Evolutionary conservation across 2,888 invertebrate species (phyloP).

Genomic region (Drosophila anomalata): DNA sequence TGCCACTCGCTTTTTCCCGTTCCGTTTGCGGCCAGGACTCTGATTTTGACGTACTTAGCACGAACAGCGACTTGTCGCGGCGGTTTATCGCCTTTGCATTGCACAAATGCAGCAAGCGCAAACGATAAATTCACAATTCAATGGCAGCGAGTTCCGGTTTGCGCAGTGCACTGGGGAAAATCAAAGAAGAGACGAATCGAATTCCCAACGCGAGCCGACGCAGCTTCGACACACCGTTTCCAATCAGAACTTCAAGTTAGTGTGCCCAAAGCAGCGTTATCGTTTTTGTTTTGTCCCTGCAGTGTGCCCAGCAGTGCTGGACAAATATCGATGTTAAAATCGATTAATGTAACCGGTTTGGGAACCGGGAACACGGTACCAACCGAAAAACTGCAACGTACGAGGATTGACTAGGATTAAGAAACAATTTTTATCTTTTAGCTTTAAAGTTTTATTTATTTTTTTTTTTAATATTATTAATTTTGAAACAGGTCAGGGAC

Average conservation of each 20-base stretch:
- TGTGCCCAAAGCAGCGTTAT: not conserved
- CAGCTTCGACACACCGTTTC: conserved; percentile 13
- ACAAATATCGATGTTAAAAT: not conserved
- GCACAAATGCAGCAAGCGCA: conserved; percentile 53
- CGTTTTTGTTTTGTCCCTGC: not conserved
- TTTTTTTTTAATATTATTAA: too few species aligned
- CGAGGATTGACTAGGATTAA: too few species aligned
- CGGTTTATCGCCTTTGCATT: conserved; percentile 52
- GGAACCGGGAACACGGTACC: too few species aligned
- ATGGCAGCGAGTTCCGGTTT: conserved; percentile 4
- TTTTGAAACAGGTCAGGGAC: too few species aligned
- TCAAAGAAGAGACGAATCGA: conserved; percentile 1
- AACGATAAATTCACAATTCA: not conserved
- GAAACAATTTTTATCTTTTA: too few species aligned
- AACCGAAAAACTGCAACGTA: too few species aligned
- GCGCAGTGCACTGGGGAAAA: conserved; percentile 4
- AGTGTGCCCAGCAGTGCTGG: too few species aligned
- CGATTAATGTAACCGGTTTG: too few species aligned
- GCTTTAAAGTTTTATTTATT: too few species aligned
- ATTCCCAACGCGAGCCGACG: conserved; percentile 6
- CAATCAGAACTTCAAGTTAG: conserved; percentile 10
- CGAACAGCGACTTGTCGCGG: conserved; percentile 44
- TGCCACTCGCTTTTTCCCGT: conserved; percentile 71
- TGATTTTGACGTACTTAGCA: conserved; percentile 56
- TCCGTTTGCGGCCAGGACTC: conserved; percentile 34